These are phyloP conservation scores for Leuciscus idus DNA, from an alignment of 2,113 vertebrate genomes.

Conservation along the genomic window DNA sequence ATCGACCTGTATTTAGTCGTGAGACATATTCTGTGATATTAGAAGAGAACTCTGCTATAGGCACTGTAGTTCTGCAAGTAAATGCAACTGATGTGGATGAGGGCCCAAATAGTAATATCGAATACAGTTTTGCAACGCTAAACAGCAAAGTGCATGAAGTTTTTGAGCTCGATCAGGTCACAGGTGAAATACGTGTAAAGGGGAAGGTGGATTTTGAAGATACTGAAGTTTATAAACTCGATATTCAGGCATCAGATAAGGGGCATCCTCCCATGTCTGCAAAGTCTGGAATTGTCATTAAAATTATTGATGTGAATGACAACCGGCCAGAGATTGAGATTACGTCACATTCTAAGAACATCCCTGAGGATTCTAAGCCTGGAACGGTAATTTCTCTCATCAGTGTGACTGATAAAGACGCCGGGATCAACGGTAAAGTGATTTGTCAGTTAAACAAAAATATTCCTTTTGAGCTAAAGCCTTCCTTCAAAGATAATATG, in stretches of 20 bases:
- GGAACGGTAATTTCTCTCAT: conserved; percentile 72
- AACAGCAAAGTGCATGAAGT: conserved; percentile 56
- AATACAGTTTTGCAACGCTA: conserved; percentile 66
- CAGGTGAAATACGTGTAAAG: conserved; percentile 66
- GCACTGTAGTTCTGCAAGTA: conserved; percentile 63
- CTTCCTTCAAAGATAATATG: conserved; percentile 71
- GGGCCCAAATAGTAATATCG: conserved; percentile 62
- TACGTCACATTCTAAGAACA: conserved; percentile 63
- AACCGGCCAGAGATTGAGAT: conserved; percentile 72
- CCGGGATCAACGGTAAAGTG: conserved; percentile 70
- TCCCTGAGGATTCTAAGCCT: conserved; percentile 66
- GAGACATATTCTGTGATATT: conserved; percentile 57
- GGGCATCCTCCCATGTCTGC: conserved; percentile 51
- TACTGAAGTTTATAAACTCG: conserved; percentile 40
- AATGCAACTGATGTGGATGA: conserved; percentile 70
- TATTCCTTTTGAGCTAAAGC: conserved; percentile 71
- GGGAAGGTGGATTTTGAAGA: conserved; percentile 55
- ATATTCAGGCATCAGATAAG: conserved; percentile 62
- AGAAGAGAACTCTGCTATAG: conserved; percentile 61
- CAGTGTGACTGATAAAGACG: conserved; percentile 68
- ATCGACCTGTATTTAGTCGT: conserved; percentile 65
- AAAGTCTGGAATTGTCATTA: conserved; percentile 66
- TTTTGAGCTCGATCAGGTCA: conserved; percentile 64
- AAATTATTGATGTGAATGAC: conserved; percentile 73
- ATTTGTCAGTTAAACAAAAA: conserved; percentile 58